Percentiles rank a stretch among this genome's conserved stretches.
These are phyloP conservation scores for Adineta ricciae DNA, from an alignment of 2,888 invertebrate species.

Conservation along the genomic window DNA sequence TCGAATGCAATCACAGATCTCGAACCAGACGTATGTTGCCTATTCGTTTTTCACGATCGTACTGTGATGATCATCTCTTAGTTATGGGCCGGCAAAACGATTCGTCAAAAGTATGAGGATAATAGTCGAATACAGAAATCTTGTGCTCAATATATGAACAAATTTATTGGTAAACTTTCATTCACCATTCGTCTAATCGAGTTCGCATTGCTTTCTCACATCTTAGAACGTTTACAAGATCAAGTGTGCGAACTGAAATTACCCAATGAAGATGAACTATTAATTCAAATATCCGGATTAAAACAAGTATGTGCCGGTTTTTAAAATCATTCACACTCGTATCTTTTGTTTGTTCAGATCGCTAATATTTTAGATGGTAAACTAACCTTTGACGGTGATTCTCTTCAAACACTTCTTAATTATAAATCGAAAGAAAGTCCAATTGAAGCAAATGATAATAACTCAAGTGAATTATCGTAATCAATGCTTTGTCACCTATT, in stretches of 20 bases:
- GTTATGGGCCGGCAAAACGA: neutral
- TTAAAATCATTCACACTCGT: neutral
- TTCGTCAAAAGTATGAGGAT: neutral
- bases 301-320: neutral
- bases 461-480: neutral
- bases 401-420: neutral
- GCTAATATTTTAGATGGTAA: neutral
- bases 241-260: neutral
- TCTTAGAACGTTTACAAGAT: neutral
- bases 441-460: neutral
- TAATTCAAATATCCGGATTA: neutral
- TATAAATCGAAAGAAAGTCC: neutral
- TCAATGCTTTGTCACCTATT: neutral
- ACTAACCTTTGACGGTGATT: neutral
- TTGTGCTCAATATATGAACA: slow-evolving; percentile 17
- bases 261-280: neutral
- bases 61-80: neutral
- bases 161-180: neutral
- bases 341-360: neutral
- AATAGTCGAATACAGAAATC: neutral
- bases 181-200: neutral
- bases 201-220: too few relatives aligned
- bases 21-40: neutral
- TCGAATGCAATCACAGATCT: neutral
- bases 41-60: too few relatives aligned